phyloP scores from a whole-genome alignment of 2,888 invertebrate species.

The Drosophila leonis region DNA sequence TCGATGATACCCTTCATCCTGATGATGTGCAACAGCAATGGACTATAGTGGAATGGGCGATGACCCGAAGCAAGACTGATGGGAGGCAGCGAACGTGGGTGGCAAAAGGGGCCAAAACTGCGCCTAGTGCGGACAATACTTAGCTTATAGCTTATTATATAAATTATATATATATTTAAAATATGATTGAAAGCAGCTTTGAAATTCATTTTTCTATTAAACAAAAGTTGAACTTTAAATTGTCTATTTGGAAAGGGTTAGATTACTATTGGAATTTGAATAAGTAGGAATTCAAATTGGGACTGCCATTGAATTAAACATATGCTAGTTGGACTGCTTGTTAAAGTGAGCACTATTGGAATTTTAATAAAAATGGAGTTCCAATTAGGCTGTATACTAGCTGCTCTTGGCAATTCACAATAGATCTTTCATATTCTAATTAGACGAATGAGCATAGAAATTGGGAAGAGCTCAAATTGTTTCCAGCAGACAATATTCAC shows the following conservation, averaged over 20 bases:
- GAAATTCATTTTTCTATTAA: constrained; percentile 9
- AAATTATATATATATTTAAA: constrained; percentile 12
- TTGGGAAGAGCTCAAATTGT: too few species aligned
- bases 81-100: constrained; percentile 28
- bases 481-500: too few species aligned
- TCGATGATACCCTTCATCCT: constrained; percentile 97
- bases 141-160: constrained; percentile 50
- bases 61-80: constrained; percentile 67
- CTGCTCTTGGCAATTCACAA: neutral
- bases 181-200: constrained; percentile 7
- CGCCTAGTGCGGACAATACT: constrained; percentile 73
- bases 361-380: too few species aligned
- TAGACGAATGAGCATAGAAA: too few species aligned
- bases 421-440: neutral
- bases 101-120: constrained; percentile 30
- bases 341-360: too few species aligned
- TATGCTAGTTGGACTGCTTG: too few species aligned
- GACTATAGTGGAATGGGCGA: constrained; percentile 39
- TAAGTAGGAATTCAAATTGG: neutral
- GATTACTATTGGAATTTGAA: neutral
- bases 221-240: neutral
- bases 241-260: neutral
- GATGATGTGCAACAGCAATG: constrained; percentile 84
- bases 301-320: too few species aligned
- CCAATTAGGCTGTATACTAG: too few species aligned